Evolutionary conservation across 2,113 vertebrate genomes (phyloP).

Genomic region (Dasyurus viverrinus): DNA sequence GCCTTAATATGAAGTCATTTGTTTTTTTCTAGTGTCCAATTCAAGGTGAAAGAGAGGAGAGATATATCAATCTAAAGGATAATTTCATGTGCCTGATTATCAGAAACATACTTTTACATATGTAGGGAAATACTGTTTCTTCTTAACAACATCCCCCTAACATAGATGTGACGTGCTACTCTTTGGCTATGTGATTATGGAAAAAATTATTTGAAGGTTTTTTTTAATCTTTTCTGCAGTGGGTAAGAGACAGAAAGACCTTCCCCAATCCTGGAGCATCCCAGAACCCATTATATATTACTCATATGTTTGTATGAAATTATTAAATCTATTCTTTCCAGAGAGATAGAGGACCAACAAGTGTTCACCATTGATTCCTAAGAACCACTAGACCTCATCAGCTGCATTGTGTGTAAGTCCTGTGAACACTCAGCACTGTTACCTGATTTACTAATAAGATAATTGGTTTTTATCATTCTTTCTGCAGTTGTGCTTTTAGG

Average conservation of each 20-base stretch:
- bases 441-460: neutral
- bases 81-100: neutral
- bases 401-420: neutral
- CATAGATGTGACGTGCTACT: neutral
- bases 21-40: neutral
- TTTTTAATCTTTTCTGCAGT: neutral
- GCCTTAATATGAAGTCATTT: neutral
- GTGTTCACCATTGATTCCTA: neutral
- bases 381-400: neutral
- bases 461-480: neutral
- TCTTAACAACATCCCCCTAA: neutral
- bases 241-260: neutral
- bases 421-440: neutral
- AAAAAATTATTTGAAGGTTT: neutral
- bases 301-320: neutral
- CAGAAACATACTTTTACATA: neutral
- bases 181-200: neutral
- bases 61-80: neutral
- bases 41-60: neutral
- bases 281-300: neutral
- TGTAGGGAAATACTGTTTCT: neutral
- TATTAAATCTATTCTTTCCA: neutral
- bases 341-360: neutral
- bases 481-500: neutral
- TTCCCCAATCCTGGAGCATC: neutral